Evolutionary conservation across 2,888 invertebrate genomes (phyloP), one percentile per base, ranked within the genome.

Genomic region (Scrobipalpa atriplicella): DNA sequence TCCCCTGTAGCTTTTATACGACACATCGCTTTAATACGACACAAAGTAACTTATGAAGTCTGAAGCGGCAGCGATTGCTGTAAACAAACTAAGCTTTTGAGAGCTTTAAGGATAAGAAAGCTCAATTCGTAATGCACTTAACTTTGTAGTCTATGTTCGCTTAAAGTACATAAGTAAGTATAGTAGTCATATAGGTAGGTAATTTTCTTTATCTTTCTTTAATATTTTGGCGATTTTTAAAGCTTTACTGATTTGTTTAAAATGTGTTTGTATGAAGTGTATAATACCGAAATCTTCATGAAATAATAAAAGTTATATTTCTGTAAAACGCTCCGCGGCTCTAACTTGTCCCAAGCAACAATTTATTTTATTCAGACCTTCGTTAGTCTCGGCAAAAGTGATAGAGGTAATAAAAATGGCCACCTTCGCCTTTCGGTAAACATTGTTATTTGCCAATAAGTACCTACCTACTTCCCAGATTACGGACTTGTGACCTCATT

Each of bases 1-100:
- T 19, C 69, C 62, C 68, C 70, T 69, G 68, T 52, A 18, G 52
- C 52, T 52, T 52, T 52, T 52, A 52, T 52, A 52, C 21, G 18
- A 52, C 52, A 52, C 52, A 19, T 70, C 66, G 65, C 64, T 69
- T 67, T 62, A n/a, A 69, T 64, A 52, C 52, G 6, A 52, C 29
- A 29, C 29, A 41, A 41, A 41, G 41, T 41, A 13, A 8, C 41
- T 41, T 9, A 8, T 41, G 13, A 47, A 47, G 47, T 47, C 47
- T 47, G 47, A n/a, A 13, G 47, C 13, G 47, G 47, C n/a, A 47
- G 47, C 47, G 47, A 47, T 47, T 47, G 47, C n/a, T 13, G 5
- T n/a, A 13, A 5, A 47, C 47, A n/a, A 5, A 3, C 1, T 47
- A 47, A 47, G 13, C n/a, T n/a, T 47, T 47, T n/a, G n/a, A 47